phyloP scores from a whole-genome alignment of 2,113 vertebrate species.

The Pachyramphus minor region DNA sequence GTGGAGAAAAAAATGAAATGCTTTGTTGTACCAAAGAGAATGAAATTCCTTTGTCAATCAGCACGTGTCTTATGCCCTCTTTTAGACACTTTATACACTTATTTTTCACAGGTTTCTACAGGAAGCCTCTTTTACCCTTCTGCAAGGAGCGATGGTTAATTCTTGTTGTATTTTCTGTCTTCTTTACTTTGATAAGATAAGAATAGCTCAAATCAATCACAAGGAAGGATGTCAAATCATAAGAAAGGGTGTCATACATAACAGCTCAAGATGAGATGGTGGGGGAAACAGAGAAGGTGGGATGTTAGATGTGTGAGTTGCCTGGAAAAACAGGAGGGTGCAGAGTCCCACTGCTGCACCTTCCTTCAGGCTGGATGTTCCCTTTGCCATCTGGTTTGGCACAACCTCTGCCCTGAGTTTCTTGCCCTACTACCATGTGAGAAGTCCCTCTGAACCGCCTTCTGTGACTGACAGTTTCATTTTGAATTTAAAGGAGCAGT shows the following conservation, averaged over 20 bases:
- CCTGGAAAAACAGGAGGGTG: not conserved
- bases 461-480: not conserved
- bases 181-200: slow-evolving; percentile 13
- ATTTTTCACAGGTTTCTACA: not conserved
- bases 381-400: not conserved
- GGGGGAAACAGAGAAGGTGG: not conserved
- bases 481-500: not conserved
- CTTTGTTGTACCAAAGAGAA: not conserved
- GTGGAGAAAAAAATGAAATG: not conserved
- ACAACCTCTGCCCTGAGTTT: not conserved
- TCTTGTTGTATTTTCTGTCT: slow-evolving; percentile 19
- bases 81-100: not conserved
- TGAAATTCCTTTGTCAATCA: slow-evolving; percentile 21
- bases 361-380: not conserved
- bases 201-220: slow-evolving; percentile 52
- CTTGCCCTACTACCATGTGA: rapidly evolving
- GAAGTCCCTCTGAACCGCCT: not conserved
- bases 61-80: not conserved
- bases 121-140: not conserved
- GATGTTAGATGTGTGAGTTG: not conserved
- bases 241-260: not conserved
- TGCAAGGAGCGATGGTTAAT: not conserved
- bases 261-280: not conserved
- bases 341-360: not conserved
- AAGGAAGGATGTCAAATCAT: not conserved